Evolutionary conservation across 2,113 vertebrate genomes (phyloP).

Genomic region (Gobius niger): DNA sequence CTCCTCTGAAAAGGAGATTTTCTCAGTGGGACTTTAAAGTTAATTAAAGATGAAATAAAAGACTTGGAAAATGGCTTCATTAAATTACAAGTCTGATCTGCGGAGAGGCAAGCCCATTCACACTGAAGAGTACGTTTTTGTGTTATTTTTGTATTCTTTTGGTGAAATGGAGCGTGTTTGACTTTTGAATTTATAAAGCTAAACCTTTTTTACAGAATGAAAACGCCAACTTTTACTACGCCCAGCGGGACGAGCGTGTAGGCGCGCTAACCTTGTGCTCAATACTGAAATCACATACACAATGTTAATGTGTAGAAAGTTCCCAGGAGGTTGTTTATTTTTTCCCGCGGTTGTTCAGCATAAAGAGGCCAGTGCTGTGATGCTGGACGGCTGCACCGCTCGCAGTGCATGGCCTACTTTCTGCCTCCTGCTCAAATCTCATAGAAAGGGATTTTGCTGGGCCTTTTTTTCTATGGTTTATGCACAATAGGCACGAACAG

Average conservation of each 20-base stretch:
- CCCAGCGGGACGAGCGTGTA: background rate
- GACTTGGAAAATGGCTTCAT: no score
- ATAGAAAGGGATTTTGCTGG: background rate
- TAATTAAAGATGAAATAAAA: no score
- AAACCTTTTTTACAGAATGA: no score
- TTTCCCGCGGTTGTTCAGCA: background rate
- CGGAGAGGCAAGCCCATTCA: no score
- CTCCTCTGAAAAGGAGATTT: no score
- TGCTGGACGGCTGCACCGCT: background rate
- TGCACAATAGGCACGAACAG: background rate
- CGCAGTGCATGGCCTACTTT: background rate
- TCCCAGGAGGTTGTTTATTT: background rate
- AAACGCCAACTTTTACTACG: background rate
- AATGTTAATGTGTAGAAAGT: background rate
- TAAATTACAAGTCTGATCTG: no score
- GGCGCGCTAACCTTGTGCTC: no score
- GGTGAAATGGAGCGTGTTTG: no score
- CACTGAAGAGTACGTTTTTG: no score
- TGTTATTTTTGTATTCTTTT: no score
- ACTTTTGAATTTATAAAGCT: no score
- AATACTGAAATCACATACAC: background rate
- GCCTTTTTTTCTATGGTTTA: background rate
- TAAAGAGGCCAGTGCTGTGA: slow-evolving; percentile 1
- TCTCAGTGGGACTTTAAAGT: no score
- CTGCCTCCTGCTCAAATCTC: background rate